These are phyloP conservation scores for Tenebrio molitor DNA, from an alignment of 1,140 invertebrate genomes.

Conservation along the genomic window DNA sequence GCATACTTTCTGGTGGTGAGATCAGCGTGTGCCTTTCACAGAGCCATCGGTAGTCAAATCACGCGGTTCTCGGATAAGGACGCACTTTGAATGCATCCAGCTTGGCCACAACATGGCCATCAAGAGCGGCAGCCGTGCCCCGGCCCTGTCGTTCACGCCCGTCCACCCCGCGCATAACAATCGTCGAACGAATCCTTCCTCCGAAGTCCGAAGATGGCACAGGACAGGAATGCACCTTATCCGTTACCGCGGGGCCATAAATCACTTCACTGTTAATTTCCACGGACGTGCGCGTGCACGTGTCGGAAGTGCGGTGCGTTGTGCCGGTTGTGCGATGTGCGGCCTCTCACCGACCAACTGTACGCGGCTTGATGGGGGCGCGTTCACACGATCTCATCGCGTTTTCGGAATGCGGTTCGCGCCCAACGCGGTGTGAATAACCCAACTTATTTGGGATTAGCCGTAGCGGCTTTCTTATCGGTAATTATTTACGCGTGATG, in stretches of 20 bases:
- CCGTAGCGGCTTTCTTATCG: slow-evolving; percentile 16
- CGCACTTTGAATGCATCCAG: slow-evolving; percentile 24
- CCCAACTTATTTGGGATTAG: background rate
- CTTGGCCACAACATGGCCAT: slow-evolving; percentile 14
- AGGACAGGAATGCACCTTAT: slow-evolving; percentile 9
- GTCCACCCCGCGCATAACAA: slow-evolving; percentile 16
- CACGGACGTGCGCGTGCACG: background rate
- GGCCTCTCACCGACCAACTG: too few species aligned
- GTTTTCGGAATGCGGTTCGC: background rate
- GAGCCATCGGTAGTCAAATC: slow-evolving; percentile 16
- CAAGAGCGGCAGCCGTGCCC: slow-evolving; percentile 15
- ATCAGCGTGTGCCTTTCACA: slow-evolving; percentile 30
- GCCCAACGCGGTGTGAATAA: background rate
- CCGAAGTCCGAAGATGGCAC: background rate
- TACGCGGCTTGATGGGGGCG: background rate
- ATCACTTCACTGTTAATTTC: background rate
- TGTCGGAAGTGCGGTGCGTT: too few species aligned
- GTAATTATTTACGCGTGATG: background rate
- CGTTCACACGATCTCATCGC: background rate
- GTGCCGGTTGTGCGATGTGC: too few species aligned
- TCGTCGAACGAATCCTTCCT: too few species aligned
- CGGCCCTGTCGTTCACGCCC: slow-evolving; percentile 16
- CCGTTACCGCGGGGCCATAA: background rate
- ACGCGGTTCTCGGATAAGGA: slow-evolving; percentile 12
- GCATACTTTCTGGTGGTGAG: slow-evolving; percentile 15